phyloP scores from a whole-genome alignment of 2,888 invertebrate species.

The Chalcosyrphus nemorum region DNA sequence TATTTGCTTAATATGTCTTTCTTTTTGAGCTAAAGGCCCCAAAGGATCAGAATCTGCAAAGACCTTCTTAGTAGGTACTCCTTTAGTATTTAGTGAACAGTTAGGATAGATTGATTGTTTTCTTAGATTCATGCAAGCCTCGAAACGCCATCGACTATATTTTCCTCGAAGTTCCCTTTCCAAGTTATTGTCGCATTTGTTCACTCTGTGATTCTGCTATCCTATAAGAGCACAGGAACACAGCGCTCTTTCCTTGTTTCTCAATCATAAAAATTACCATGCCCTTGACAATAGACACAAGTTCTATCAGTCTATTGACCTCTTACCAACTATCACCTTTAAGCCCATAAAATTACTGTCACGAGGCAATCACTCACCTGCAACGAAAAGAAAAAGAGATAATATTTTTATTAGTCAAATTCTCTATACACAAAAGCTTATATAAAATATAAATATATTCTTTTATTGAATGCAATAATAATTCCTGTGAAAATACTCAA shows the following conservation, averaged over 20 bases:
- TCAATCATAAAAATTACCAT: neutral
- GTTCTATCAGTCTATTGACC: conserved; percentile 4
- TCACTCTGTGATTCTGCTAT: too few species aligned
- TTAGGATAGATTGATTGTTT: too few species aligned
- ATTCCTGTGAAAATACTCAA: neutral
- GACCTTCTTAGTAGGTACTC: too few species aligned
- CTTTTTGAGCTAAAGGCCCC: too few species aligned
- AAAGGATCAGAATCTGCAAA: too few species aligned
- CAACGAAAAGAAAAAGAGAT: conserved; percentile 26
- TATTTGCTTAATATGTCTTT: too few species aligned
- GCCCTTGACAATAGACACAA: neutral
- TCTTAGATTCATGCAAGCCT: too few species aligned
- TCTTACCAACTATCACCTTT: conserved; percentile 21
- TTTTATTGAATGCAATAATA: conserved; percentile 15
- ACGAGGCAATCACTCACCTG: conserved; percentile 53
- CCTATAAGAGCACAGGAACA: neutral
- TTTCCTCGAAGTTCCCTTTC: too few species aligned
- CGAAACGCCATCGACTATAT: too few species aligned
- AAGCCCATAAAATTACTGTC: conserved; percentile 20
- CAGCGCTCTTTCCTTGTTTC: neutral
- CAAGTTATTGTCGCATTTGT: too few species aligned
- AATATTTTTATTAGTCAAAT: conserved; percentile 6
- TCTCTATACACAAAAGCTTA: neutral
- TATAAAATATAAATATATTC: neutral
- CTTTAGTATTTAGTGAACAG: too few species aligned